These are phyloP conservation scores for Trichosurus vulpecula DNA, from an alignment of 2,797 vertebrate genomes.

Conservation along the genomic window DNA sequence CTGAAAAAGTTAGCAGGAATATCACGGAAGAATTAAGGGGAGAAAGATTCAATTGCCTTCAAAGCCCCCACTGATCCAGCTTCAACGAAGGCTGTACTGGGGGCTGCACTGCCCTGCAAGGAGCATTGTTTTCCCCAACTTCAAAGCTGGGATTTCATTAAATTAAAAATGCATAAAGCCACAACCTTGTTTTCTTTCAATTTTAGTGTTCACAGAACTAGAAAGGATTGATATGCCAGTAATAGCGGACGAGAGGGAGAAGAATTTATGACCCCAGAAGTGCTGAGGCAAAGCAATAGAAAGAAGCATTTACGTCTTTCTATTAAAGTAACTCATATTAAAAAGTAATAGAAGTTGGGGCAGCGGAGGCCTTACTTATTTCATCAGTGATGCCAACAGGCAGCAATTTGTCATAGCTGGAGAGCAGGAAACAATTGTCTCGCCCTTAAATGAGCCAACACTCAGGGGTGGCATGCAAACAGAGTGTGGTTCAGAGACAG, in stretches of 20 bases:
- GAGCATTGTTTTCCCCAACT: conserved; percentile 67
- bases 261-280: conserved; percentile 83
- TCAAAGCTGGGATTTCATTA: conserved; percentile 78
- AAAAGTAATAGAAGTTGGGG: conserved; percentile 78
- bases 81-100: conserved; percentile 19
- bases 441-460: conserved; percentile 6
- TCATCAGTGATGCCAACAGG: conserved; percentile 71
- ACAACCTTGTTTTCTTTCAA: conserved; percentile 84
- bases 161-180: conserved; percentile 85
- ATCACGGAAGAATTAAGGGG: neutral
- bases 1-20: neutral
- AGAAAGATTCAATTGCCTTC: neutral
- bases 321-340: conserved; percentile 82
- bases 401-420: conserved; percentile 70
- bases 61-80: neutral
- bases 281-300: conserved; percentile 78
- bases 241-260: conserved; percentile 76
- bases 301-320: conserved; percentile 78
- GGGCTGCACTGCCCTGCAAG: neutral
- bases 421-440: conserved; percentile 54
- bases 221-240: conserved; percentile 84
- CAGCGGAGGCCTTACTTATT: conserved; percentile 76
- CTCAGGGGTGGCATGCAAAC: neutral
- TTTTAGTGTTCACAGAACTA: conserved; percentile 84
- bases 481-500: neutral